phyloP scores from a whole-genome alignment of 2,113 vertebrate genomes.

The Mesitornis unicolor region DNA sequence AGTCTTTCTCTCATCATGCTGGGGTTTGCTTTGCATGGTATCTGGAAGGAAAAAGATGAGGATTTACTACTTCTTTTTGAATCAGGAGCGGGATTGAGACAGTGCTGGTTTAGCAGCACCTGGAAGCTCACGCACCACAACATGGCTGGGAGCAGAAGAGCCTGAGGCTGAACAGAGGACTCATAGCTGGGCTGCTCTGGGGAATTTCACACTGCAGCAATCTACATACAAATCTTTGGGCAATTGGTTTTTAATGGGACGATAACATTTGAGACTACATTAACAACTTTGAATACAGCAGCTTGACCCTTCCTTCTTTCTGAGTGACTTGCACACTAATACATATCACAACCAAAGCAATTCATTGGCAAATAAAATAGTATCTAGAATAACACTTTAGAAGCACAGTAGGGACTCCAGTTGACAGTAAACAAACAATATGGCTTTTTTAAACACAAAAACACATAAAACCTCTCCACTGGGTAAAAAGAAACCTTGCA shows the following conservation, averaged over 20 bases:
- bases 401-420: background rate
- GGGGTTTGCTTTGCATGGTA: background rate
- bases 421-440: background rate
- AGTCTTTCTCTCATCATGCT: too few relatives aligned
- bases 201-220: background rate
- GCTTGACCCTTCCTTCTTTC: background rate
- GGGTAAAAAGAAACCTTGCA: background rate
- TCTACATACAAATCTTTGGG: background rate
- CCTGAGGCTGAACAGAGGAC: background rate
- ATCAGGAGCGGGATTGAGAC: background rate
- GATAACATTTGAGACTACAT: background rate
- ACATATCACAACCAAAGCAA: background rate
- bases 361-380: background rate
- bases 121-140: background rate
- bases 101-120: background rate
- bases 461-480: background rate
- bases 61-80: background rate
- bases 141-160: background rate
- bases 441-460: background rate
- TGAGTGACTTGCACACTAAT: background rate
- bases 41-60: background rate
- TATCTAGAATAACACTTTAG: background rate
- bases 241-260: background rate
- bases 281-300: background rate
- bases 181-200: background rate